Conservation (phyloP, 2,797 vertebrate species). For the Anguilla megastoma region DNA sequence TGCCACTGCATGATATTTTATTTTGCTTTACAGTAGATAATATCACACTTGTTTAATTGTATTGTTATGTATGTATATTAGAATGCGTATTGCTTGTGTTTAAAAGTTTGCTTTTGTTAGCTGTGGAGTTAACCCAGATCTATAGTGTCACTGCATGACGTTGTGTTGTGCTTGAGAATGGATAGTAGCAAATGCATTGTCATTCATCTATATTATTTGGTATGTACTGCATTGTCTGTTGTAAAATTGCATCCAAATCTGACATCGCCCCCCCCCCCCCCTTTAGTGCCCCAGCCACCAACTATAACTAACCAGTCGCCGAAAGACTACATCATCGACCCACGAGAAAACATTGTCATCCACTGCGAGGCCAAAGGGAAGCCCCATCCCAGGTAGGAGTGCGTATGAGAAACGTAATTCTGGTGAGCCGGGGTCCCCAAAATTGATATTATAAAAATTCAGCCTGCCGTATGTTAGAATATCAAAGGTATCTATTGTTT, state of each 20-base stretch:
- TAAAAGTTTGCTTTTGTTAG: neutral
- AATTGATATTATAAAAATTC: neutral
- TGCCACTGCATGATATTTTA: neutral
- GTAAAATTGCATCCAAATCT: neutral
- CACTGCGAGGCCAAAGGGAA: conserved; percentile 97
- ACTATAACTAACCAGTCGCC: conserved; percentile 93
- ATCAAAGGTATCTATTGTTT: too few species aligned
- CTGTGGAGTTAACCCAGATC: neutral
- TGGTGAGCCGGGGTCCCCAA: neutral
- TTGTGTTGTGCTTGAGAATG: neutral
- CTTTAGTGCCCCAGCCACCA: conserved; percentile 91
- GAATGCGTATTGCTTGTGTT: neutral
- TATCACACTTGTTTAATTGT: neutral
- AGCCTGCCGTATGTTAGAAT: too few species aligned
- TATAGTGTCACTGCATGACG: neutral
- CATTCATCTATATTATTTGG: neutral
- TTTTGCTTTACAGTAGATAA: neutral
- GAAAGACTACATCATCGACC: conserved; percentile 97
- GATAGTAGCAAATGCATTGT: neutral
- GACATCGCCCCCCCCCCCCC: conserved; percentile 1
- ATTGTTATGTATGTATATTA: conserved; percentile 22
- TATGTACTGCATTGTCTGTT: neutral
- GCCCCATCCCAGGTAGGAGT: conserved; percentile 84
- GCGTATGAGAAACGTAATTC: too few species aligned
- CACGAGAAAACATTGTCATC: conserved; percentile 93